Conservation (phyloP, 1,140 invertebrate genomes). For the Solenopsis invicta region DNA sequence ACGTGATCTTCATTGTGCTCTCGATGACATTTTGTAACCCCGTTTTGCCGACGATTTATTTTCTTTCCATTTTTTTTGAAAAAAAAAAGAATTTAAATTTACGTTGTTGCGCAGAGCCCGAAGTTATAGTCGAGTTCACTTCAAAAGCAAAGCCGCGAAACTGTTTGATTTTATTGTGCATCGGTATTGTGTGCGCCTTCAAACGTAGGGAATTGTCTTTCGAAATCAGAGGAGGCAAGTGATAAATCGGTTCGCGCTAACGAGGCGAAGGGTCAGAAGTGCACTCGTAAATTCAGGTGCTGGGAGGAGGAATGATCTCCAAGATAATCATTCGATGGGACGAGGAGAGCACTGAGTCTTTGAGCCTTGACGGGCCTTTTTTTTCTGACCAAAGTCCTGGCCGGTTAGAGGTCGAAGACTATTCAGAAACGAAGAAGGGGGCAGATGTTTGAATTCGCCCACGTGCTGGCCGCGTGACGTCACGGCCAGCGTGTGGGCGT, state of each 20-base stretch:
- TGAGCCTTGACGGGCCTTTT: background rate
- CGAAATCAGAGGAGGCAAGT: background rate
- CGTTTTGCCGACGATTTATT: slow-evolving; percentile 10
- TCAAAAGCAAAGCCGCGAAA: background rate
- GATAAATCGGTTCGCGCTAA: slow-evolving; percentile 30
- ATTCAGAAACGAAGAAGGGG: slow-evolving; percentile 63
- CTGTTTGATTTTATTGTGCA: background rate
- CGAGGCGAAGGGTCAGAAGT: slow-evolving; percentile 2
- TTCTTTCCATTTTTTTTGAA: background rate
- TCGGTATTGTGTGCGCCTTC: background rate
- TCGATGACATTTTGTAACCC: slow-evolving; percentile 50
- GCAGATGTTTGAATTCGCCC: slow-evolving; percentile 83
- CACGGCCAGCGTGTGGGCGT: slow-evolving; percentile 81
- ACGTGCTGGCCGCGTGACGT: slow-evolving; percentile 84
- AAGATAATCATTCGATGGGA: slow-evolving; percentile 15
- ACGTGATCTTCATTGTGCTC: slow-evolving; percentile 51
- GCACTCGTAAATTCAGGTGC: slow-evolving; percentile 19
- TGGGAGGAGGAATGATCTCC: slow-evolving; percentile 4
- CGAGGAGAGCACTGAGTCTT: slow-evolving; percentile 20
- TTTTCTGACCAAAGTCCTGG: slow-evolving; percentile 8
- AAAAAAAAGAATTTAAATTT: background rate
- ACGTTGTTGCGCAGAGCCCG: background rate
- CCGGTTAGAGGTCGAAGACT: slow-evolving; percentile 43
- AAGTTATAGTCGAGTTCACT: slow-evolving; percentile 20
- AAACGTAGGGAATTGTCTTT: slow-evolving; percentile 8